Evolutionary conservation across 2,113 vertebrate genomes (phyloP), one percentile per base, ranked within the genome.

Genomic region (Martes martes): DNA sequence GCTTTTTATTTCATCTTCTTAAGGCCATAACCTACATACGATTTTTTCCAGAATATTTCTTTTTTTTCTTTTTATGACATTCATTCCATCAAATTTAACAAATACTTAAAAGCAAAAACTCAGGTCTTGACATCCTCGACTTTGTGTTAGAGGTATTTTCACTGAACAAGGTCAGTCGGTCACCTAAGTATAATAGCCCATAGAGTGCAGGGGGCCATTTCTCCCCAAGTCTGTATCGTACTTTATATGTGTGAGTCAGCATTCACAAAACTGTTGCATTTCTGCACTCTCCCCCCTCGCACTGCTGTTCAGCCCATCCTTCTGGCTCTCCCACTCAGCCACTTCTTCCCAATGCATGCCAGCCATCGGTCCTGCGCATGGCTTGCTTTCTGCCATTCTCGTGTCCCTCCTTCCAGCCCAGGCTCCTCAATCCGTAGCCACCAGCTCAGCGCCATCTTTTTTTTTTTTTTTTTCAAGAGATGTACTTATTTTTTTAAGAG

Each of bases 111-210:
- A 45, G 57, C n/a, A 89, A 61, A 82, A 31, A 23, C 18, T 45
- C 7, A 4, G 63, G 39, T 61, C 33, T 69, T 33, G 33, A 31
- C 61, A 50, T 15, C 61, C 26, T 67, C 36, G 15, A 67, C 31
- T 95, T 97, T 98, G 84, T 94, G 82, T 97, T 97, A 50, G 96
- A 97, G 94, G 90, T 97, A 90, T 98, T 98, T 98, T 96, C 95
- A 98, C 97, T 97, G 95, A 98, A 96, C 90, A 97, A 97, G 91
- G 95, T 93, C 95, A 95, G 96, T 96, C 94, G 96, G 96, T 98
- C 96, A 98, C 97, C 97, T 98, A 94, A 95, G 92, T 98, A 97
- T 97, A 96, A 96, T 80, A 94, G 76, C 97, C 96, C 96, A 90
- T 97, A 90, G 87, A 96, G 81, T 94, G 94, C 97, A 95, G 95